These are phyloP conservation scores for Sandelia bainsii DNA, from an alignment of 2,797 vertebrate genomes.

Conservation along the genomic window DNA sequence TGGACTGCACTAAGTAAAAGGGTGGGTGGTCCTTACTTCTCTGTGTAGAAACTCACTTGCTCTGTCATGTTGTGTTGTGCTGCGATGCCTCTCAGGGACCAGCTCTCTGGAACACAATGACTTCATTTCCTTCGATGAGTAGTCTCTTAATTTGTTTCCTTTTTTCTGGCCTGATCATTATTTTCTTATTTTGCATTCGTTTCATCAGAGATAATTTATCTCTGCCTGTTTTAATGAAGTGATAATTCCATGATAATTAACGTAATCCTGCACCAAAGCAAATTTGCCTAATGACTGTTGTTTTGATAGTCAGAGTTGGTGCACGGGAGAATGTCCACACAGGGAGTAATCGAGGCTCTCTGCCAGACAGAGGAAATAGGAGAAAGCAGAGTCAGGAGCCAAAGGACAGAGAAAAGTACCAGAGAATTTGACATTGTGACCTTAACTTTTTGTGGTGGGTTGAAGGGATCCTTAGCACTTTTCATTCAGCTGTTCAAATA, in stretches of 20 bases:
- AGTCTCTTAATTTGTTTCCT: constrained; percentile 57
- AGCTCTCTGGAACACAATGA: constrained; percentile 66
- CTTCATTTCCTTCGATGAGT: constrained; percentile 69
- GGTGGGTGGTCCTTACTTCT: constrained; percentile 69
- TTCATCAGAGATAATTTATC: constrained; percentile 86
- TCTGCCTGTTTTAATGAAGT: constrained; percentile 88
- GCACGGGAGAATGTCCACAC: constrained; percentile 75
- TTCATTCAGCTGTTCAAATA: constrained; percentile 73
- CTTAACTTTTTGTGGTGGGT: constrained; percentile 64
- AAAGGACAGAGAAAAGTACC: constrained; percentile 55
- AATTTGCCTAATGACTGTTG: constrained; percentile 88
- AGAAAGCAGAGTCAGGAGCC: constrained; percentile 51
- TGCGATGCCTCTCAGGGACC: constrained; percentile 57
- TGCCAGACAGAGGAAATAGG: constrained; percentile 66
- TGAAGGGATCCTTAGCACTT: constrained; percentile 54
- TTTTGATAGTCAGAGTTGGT: constrained; percentile 83
- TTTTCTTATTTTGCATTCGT: constrained; percentile 83
- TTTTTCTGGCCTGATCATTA: constrained; percentile 76
- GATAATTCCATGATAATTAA: constrained; percentile 88
- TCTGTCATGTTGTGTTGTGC: constrained; percentile 61
- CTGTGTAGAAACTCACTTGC: constrained; percentile 55
- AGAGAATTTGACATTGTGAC: constrained; percentile 71
- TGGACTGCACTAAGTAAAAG: constrained; percentile 54
- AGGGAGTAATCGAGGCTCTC: constrained; percentile 68
- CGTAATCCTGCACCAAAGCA: constrained; percentile 86